A percentile compares a stretch with the other conserved stretches of the same genome.
phyloP scores from a whole-genome alignment of 2,888 invertebrate genomes.

The Hymenopus coronatus region DNA sequence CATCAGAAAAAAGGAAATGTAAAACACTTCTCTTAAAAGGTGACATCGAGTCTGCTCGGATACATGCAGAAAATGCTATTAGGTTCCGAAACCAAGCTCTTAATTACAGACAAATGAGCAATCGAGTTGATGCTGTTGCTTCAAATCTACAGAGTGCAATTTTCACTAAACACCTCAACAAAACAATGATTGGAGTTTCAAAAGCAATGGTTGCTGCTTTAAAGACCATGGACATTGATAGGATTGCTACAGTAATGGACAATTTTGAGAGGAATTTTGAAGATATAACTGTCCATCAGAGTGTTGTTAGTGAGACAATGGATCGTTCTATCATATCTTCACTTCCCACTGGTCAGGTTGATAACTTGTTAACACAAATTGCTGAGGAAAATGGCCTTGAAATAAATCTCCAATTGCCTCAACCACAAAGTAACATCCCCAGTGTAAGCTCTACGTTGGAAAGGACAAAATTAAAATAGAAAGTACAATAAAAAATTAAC shows the following conservation, averaged over 20 bases:
- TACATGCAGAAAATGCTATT: slow-evolving; percentile 98
- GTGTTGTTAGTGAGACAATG: slow-evolving; percentile 99
- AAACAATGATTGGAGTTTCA: slow-evolving; percentile 94
- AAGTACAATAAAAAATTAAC: background rate
- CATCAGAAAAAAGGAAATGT: slow-evolving; percentile 89
- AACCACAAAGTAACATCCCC: background rate
- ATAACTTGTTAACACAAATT: slow-evolving; percentile 89
- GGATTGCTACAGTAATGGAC: slow-evolving; percentile 90
- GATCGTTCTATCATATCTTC: slow-evolving; percentile 95
- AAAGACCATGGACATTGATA: slow-evolving; percentile 99
- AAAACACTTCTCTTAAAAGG: slow-evolving; percentile 93
- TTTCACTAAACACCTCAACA: slow-evolving; percentile 90
- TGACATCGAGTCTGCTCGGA: slow-evolving; percentile 95
- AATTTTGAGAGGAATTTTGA: slow-evolving; percentile 99
- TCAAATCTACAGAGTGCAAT: slow-evolving; percentile 95
- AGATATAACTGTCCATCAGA: slow-evolving; percentile 97
- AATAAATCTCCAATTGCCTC: slow-evolving; percentile 85
- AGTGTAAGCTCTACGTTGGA: background rate
- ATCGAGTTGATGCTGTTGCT: slow-evolving; percentile 95
- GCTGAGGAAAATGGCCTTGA: slow-evolving; percentile 99
- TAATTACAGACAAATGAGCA: slow-evolving; percentile 94
- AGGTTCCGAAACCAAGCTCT: slow-evolving; percentile 96
- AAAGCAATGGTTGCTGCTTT: slow-evolving; percentile 99
- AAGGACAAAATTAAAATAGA: background rate
- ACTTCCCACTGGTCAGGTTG: slow-evolving; percentile 95